A percentile compares a stretch with the other conserved stretches of the same genome.
These are phyloP conservation scores for Caenorhabditis tropicalis DNA, from an alignment of 1,140 invertebrate species.

Conservation along the genomic window DNA sequence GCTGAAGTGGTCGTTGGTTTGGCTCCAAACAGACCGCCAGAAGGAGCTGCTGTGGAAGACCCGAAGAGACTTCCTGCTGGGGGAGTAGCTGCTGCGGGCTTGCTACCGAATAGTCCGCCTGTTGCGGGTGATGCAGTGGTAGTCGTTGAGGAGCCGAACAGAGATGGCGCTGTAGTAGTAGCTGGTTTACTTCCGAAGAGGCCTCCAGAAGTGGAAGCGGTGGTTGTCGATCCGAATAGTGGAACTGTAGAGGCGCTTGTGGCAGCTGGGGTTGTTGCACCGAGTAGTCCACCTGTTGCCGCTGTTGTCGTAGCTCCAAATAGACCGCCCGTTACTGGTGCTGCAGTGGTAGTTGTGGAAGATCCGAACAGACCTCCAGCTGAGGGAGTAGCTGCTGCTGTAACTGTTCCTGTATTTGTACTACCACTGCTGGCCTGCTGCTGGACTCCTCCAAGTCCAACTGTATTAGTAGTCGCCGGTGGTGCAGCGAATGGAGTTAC, in stretches of 20 bases:
- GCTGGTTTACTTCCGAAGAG: slow-evolving; percentile 29
- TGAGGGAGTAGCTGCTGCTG: background rate
- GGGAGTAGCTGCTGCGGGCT: too few relatives aligned
- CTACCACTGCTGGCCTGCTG: background rate
- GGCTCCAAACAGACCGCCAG: too few relatives aligned
- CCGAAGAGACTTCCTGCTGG: background rate
- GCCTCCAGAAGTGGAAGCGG: background rate
- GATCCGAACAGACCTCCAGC: too few relatives aligned
- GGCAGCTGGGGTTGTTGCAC: background rate
- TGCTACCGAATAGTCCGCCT: too few relatives aligned
- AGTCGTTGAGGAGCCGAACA: background rate
- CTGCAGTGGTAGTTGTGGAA: too few relatives aligned
- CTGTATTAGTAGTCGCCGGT: background rate
- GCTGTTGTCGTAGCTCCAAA: too few relatives aligned
- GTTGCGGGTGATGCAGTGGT: background rate
- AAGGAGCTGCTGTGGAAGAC: background rate
- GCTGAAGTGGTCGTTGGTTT: too few relatives aligned
- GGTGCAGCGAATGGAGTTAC: background rate
- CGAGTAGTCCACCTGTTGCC: slow-evolving; percentile 7
- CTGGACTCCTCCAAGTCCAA: background rate
- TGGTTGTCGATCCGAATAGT: background rate
- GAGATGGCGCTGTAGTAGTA: background rate
- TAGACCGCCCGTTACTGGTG: too few relatives aligned
- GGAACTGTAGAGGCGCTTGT: background rate
- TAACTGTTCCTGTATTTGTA: background rate